Conservation (phyloP, 2,113 vertebrate genomes). For the Poeciliopsis prolifica region DNA sequence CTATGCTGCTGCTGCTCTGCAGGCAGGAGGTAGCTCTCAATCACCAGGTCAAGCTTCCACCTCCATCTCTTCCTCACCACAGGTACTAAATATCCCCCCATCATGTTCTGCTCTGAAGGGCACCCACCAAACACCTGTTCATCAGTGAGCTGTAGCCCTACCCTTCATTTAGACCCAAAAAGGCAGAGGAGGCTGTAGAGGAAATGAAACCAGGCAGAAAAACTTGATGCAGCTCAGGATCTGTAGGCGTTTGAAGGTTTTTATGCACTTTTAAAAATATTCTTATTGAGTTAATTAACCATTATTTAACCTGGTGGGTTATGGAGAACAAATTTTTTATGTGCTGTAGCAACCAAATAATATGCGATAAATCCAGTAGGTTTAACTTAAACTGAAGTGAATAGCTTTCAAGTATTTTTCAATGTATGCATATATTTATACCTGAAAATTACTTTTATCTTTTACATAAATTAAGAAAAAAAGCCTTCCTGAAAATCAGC, state of each 20-base stretch:
- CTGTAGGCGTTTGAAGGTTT: too few species aligned
- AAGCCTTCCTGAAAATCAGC: not conserved
- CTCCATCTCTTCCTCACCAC: conserved; percentile 61
- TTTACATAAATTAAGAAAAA: not conserved
- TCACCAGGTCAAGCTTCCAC: conserved; percentile 53
- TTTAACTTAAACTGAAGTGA: too few species aligned
- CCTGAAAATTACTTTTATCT: not conserved
- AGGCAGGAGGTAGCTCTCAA: conserved; percentile 65
- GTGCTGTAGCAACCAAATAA: too few species aligned
- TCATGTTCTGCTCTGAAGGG: not conserved
- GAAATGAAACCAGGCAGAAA: not conserved
- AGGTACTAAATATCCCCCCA: conserved; percentile 64
- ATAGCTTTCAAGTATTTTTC: too few species aligned
- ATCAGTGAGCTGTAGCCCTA: not conserved
- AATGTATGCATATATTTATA: too few species aligned
- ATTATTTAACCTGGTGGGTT: too few species aligned
- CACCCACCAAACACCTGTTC: not conserved
- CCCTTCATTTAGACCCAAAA: not conserved
- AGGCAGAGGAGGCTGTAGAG: not conserved
- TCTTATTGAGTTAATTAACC: too few species aligned
- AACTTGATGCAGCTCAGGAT: not conserved
- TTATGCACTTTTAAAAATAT: too few species aligned
- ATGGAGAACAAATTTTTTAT: too few species aligned
- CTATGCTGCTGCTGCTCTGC: conserved; percentile 85
- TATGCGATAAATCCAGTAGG: too few species aligned